Percentiles rank a stretch among this genome's conserved stretches.
Conservation (phyloP, 1,140 invertebrate genomes). For the Eulimnadia texana region DNA sequence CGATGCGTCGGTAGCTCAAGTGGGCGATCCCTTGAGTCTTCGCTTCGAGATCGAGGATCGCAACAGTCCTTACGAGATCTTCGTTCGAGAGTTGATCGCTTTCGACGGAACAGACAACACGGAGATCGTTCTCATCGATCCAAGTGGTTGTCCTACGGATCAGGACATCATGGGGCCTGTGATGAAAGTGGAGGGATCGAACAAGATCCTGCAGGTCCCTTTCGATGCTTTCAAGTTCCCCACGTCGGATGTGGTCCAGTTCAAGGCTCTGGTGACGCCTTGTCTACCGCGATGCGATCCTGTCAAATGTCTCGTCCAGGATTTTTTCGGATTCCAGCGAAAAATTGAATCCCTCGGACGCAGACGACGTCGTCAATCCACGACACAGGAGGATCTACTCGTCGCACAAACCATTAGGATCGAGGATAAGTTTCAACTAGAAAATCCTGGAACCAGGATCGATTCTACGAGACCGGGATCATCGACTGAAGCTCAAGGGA, state of each 20-base stretch:
- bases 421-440: conserved; percentile 34
- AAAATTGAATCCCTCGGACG: conserved; percentile 31
- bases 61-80: conserved; percentile 38
- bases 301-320: conserved; percentile 30
- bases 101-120: conserved; percentile 37
- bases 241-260: conserved; percentile 38
- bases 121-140: conserved; percentile 37
- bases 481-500: no score
- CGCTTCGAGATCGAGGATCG: conserved; percentile 35
- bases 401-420: conserved; percentile 36
- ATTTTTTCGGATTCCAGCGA: conserved; percentile 29
- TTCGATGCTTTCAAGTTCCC: conserved; percentile 43
- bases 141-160: conserved; percentile 36
- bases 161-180: conserved; percentile 35
- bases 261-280: conserved; percentile 38
- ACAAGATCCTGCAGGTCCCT: conserved; percentile 31
- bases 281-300: conserved; percentile 37
- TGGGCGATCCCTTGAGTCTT: conserved; percentile 36
- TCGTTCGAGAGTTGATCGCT: conserved; percentile 38
- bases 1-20: conserved; percentile 32
- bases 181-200: conserved; percentile 24
- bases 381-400: conserved; percentile 30
- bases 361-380: conserved; percentile 19
- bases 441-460: no score
- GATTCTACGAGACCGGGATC: no score